phyloP scores from a whole-genome alignment of 2,888 invertebrate genomes.

The Melangyna quadrimaculata region DNA sequence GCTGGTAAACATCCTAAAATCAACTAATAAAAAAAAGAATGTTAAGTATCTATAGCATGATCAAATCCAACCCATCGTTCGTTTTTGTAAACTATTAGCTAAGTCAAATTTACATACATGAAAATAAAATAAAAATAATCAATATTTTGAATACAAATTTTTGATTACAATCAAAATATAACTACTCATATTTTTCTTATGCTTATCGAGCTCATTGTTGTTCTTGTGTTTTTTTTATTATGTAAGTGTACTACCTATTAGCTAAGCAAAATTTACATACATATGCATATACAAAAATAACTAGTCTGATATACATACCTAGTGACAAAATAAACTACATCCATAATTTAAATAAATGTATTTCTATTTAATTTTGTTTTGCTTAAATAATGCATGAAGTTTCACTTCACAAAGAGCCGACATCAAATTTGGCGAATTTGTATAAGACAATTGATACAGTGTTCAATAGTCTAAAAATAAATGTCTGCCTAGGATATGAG shows the following conservation, averaged over 20 bases:
- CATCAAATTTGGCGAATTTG: not conserved
- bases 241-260: not conserved
- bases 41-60: slow-evolving; percentile 15
- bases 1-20: slow-evolving; percentile 10
- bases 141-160: not conserved
- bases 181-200: not conserved
- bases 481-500: too few species aligned
- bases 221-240: not conserved
- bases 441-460: too few species aligned
- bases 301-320: not conserved
- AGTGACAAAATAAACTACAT: slow-evolving; percentile 2
- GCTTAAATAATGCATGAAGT: not conserved
- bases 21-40: not conserved
- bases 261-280: not conserved
- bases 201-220: not conserved
- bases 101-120: slow-evolving; percentile 49
- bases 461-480: too few species aligned
- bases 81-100: slow-evolving; percentile 46
- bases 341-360: not conserved
- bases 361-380: not conserved
- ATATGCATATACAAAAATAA: not conserved
- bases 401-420: not conserved
- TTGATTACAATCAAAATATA: not conserved
- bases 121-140: not conserved
- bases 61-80: slow-evolving; percentile 40